A percentile compares a stretch with the other conserved stretches of the same genome.
phyloP scores from a whole-genome alignment of 2,797 vertebrate species.

The Rousettus madagascariensis region DNA sequence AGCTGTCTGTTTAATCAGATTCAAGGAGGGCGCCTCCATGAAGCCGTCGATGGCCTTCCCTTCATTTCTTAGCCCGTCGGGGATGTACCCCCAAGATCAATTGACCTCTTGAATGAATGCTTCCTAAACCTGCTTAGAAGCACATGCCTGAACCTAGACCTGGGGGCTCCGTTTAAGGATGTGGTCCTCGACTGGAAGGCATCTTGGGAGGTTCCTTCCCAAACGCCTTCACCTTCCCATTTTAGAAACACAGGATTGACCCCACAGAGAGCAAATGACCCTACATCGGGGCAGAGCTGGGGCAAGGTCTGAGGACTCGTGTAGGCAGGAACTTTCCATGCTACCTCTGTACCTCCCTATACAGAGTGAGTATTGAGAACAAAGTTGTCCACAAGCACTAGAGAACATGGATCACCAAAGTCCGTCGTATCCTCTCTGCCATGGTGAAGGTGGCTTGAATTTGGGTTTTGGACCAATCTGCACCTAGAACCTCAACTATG shows the following conservation, averaged over 20 bases:
- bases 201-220: background rate
- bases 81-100: fast-evolving
- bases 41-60: background rate
- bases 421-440: fast-evolving
- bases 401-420: background rate
- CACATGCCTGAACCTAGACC: background rate
- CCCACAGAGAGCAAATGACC: background rate
- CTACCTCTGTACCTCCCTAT: background rate
- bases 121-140: background rate
- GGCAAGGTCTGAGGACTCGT: background rate
- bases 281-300: background rate
- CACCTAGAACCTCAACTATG: no score
- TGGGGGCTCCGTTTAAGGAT: no score
- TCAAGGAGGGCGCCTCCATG: background rate
- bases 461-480: no score
- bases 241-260: background rate
- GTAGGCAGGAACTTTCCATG: background rate
- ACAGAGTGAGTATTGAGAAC: background rate
- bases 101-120: background rate
- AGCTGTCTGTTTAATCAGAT: background rate
- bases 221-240: background rate
- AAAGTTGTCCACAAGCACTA: background rate
- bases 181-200: background rate
- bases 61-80: background rate
- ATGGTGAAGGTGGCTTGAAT: background rate